Base-by-base conservation (phyloP, 1,140 invertebrate species). In the Anastrepha ludens region DNA sequence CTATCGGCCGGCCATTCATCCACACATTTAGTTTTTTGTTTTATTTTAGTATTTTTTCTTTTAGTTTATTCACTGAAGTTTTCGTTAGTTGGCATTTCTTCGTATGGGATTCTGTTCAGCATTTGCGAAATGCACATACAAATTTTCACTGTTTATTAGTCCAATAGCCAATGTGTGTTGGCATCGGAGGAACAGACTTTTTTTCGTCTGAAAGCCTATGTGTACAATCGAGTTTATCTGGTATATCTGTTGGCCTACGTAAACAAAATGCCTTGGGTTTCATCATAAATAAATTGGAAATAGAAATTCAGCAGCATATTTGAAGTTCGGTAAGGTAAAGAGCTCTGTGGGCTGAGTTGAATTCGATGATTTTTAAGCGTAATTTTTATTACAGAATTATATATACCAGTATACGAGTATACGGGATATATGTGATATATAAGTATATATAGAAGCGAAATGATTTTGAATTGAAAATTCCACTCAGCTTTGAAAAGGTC, bases 1-100 rank as follows among this genome's bases (percentile, higher is more conserved):
- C 74, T 81, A 81, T 81, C 74, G 74, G 55, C 44, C 74, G 74
- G 47, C 74, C 74, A 81, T 81, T 81, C 74, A 81, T 81, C 74
- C 47, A 55, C 74, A 55, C 1, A 17, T 58, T 81, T 55, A 6
- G 41, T 20, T 70, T 70, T 11, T 50, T 29, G 50, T 20, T 58
- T 81, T 29, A 2, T 50, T 81, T 81, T 0, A 13, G 11, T 55
- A 55, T 81, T 58, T 78, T 78, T 78, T 13, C 39, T 15, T 50
- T n/a, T 74, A 8, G 3, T 50, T 11, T 41, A 15, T 11, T 50
- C 15, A 7, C 70, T 17, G 15, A 7, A 47, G 13, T 5, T 47
- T 74, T 81, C 15, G 44, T 78, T 78, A 17, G 70, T 78, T 55
- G 9, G 74, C 74, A 55, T 58, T 81, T 29, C 17, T 29, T 81